A percentile compares a stretch with the other conserved stretches of the same genome.
These are phyloP conservation scores for Mesoligia furuncula DNA, from an alignment of 2,888 invertebrate species.

Conservation along the genomic window DNA sequence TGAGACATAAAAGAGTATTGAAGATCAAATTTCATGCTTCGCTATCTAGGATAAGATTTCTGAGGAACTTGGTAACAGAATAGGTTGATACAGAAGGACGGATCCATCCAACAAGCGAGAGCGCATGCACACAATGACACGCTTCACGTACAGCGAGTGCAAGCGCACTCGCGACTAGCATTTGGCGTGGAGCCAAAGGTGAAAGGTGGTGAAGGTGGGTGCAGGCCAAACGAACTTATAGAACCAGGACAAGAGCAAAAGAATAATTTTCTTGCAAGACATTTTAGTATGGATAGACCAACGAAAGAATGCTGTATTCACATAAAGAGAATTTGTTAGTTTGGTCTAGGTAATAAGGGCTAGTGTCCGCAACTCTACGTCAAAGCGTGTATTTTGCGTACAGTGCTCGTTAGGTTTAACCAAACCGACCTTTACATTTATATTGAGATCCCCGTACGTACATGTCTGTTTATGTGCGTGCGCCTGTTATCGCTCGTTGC, in stretches of 20 bases:
- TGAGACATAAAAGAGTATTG: slow-evolving; percentile 49
- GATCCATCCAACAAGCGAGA: not conserved
- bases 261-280: too few relatives aligned
- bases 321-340: too few relatives aligned
- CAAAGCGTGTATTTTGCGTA: not conserved
- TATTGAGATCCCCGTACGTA: too few relatives aligned
- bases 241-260: too few relatives aligned
- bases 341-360: too few relatives aligned
- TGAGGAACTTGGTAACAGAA: not conserved
- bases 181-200: not conserved
- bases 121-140: not conserved
- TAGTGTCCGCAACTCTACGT: too few relatives aligned
- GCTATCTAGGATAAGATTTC: slow-evolving; percentile 54
- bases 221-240: too few relatives aligned
- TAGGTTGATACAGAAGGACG: not conserved
- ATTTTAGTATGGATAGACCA: too few relatives aligned
- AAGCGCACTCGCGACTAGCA: not conserved
- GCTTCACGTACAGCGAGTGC: not conserved
- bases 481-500: not conserved
- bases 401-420: not conserved
- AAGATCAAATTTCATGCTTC: slow-evolving; percentile 61
- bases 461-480: not conserved
- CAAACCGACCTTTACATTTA: not conserved
- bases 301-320: too few relatives aligned
- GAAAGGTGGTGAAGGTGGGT: too few relatives aligned